Percentiles rank a stretch among this genome's conserved stretches.
Conservation (phyloP, 1,140 invertebrate genomes). For the Rhyzopertha dominica region DNA sequence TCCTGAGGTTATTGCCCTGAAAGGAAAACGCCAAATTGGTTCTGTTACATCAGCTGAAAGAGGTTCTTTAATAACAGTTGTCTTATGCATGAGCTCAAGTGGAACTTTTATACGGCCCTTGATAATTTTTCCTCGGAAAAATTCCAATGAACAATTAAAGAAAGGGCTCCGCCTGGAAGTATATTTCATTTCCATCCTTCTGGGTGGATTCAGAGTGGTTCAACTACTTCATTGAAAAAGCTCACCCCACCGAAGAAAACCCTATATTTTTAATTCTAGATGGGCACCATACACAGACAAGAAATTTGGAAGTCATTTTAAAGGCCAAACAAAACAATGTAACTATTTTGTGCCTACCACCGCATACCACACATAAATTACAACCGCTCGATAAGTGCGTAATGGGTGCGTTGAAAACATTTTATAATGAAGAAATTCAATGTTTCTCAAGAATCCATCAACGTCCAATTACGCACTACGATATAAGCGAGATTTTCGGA, state of each 20-base stretch:
- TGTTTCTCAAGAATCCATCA: slow-evolving; percentile 21
- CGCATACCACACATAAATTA: slow-evolving; percentile 41
- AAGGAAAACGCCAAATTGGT: slow-evolving; percentile 38
- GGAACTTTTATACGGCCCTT: too few species aligned
- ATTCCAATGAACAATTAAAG: slow-evolving; percentile 33
- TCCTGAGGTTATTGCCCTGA: slow-evolving; percentile 29
- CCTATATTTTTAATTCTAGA: slow-evolving; percentile 38
- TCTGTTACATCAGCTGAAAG: slow-evolving; percentile 35
- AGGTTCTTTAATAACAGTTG: slow-evolving; percentile 29
- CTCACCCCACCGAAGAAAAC: slow-evolving; percentile 26
- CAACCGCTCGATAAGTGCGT: slow-evolving; percentile 42
- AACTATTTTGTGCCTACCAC: slow-evolving; percentile 35
- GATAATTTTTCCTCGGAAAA: slow-evolving; percentile 42
- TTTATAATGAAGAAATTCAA: slow-evolving; percentile 28
- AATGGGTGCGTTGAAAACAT: slow-evolving; percentile 31
- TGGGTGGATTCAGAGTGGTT: slow-evolving; percentile 38
- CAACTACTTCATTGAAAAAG: slow-evolving; percentile 33
- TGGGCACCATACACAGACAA: slow-evolving; percentile 37
- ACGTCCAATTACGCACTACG: slow-evolving; percentile 20
- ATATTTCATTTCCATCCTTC: slow-evolving; percentile 35
- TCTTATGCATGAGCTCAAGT: too few species aligned
- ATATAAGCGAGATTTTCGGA: slow-evolving; percentile 31
- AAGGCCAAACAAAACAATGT: slow-evolving; percentile 32
- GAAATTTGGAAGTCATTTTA: slow-evolving; percentile 36
- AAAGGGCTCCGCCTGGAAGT: slow-evolving; percentile 36